These are phyloP conservation scores for Drosophila littoralis DNA, from an alignment of 1,140 invertebrate genomes.

Conservation along the genomic window DNA sequence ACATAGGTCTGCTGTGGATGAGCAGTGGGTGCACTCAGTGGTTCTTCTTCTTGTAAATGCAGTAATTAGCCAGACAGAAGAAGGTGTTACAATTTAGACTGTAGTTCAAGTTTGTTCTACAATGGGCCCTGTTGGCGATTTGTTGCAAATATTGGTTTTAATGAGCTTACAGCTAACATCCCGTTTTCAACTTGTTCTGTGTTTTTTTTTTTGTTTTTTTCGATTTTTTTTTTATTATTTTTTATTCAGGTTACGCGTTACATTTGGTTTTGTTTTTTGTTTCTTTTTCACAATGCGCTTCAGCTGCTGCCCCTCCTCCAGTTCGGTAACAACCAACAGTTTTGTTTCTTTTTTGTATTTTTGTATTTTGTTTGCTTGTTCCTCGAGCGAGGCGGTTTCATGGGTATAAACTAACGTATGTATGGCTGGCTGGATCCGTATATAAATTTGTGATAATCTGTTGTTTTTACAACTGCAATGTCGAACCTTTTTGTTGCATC, in stretches of 20 bases:
- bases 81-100: constrained; percentile 27
- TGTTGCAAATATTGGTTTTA: constrained; percentile 21
- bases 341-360: constrained; percentile 21
- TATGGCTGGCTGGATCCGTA: constrained; percentile 69
- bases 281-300: constrained; percentile 50
- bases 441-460: constrained; percentile 33
- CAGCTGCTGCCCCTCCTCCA: constrained; percentile 34
- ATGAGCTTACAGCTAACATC: constrained; percentile 67
- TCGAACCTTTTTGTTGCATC: constrained; percentile 20
- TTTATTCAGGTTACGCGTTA: constrained; percentile 71
- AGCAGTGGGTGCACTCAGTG: constrained; percentile 15
- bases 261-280: constrained; percentile 42
- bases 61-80: constrained; percentile 25
- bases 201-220: constrained; percentile 28
- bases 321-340: constrained; percentile 54
- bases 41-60: constrained; percentile 18
- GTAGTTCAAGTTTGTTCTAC: constrained; percentile 24
- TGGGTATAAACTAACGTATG: constrained; percentile 44
- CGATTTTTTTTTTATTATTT: constrained; percentile 35
- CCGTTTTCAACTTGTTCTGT: constrained; percentile 30
- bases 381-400: constrained; percentile 43
- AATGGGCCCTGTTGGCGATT: constrained; percentile 20
- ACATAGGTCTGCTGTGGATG: constrained; percentile 12
- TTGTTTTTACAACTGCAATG: constrained; percentile 30
- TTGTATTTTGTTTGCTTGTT: constrained; percentile 48